Evolutionary conservation across 37 sponge, comb jelly and placozoan species (phyloP), one percentile per base, ranked within the genome.

Genomic region (Ephydatia muelleri): DNA sequence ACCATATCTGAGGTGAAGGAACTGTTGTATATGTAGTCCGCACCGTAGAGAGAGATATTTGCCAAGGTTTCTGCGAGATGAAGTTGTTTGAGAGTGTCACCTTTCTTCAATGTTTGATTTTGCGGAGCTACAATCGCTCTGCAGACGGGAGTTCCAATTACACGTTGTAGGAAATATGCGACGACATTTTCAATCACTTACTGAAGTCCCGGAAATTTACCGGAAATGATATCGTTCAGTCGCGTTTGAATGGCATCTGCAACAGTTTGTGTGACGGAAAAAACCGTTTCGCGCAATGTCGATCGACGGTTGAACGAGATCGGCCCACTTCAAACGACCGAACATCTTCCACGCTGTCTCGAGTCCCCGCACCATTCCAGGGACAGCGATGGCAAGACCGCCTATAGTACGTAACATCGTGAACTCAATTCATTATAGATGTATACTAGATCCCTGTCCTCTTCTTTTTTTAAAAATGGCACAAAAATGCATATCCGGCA

Each of bases 361-460:
- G 64, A 95, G 26, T 0, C 98, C 98, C 23, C 70, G 70, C 49
- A 97, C 65, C 68, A 91, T 84, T 6, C 94, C 98, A 34, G 98
- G 98, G 0, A 97, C 94, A 13, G 83, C 91, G 16, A 93, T 83
- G 37, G 96, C 86, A 36, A 93, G 75, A 23, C 93, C 93, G 38
- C 98, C 96, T 96, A 72, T 38, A 25, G 4, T 74, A 35, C 16
- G 38, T 11, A 37, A n/a, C 19, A 34, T 5, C 0, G 16, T 57
- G 0, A 57, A 57, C 16, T 13, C 57, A 57, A 57, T 11, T 57
- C 57, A 5, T 19, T 4, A n/a, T 16, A 57, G 19, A 57, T 57
- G 57, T 14, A 57, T 57, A 14, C 57, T 19, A 19, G 47, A 4
- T 43, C 47, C 4, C 8, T n/a, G n/a, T n/a, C n/a, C n/a, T n/a